Evolutionary conservation across 2,888 invertebrate species (phyloP).

Genomic region (Agelastica alni): DNA sequence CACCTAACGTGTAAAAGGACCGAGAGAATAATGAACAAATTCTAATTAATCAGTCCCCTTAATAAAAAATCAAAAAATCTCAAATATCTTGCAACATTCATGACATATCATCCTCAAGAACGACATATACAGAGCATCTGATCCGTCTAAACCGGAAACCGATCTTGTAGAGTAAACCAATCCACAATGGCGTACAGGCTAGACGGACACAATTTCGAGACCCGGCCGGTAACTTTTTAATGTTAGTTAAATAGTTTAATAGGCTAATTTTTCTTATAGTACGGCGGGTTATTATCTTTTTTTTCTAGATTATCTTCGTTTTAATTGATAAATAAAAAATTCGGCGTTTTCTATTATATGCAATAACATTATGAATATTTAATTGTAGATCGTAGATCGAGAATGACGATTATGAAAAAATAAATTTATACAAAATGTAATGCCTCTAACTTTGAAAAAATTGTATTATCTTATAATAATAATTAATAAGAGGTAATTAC

Average conservation of each 20-base stretch:
- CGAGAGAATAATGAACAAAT: no score
- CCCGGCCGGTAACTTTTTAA: conserved; percentile 28
- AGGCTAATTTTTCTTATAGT: conserved; percentile 31
- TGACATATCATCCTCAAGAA: background rate
- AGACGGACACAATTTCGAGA: conserved; percentile 25
- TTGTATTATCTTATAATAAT: no score
- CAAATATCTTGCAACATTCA: conserved; percentile 10
- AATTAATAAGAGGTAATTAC: no score
- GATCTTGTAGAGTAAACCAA: conserved; percentile 17
- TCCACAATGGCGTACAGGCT: conserved; percentile 23
- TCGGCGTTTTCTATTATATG: no score
- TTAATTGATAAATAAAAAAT: no score
- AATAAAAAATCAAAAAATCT: conserved; percentile 2
- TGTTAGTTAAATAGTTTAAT: conserved; percentile 35
- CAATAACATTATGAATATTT: no score
- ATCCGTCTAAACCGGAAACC: conserved; percentile 15
- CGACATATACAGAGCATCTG: conserved; percentile 10
- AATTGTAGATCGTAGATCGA: no score
- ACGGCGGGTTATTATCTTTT: background rate
- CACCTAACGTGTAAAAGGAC: no score
- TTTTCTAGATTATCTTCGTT: no score
- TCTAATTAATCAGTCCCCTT: conserved; percentile 4
- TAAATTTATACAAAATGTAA: no score
- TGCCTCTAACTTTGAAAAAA: no score
- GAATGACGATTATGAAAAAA: no score